Percentiles rank a stretch among this genome's conserved stretches.
phyloP scores from a whole-genome alignment of 2,888 invertebrate genomes.

The Lomographa bimaculata region DNA sequence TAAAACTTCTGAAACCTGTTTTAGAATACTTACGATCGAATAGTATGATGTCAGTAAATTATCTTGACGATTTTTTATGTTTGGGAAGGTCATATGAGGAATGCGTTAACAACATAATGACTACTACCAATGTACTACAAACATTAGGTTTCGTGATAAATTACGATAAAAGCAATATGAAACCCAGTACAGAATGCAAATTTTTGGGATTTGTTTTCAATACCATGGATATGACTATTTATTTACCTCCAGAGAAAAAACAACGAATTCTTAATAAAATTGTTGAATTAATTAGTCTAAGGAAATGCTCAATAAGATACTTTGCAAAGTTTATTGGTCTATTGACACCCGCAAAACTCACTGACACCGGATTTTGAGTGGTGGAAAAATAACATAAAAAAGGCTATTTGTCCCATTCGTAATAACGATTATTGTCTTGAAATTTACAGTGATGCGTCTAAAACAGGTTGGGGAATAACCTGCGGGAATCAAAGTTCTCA shows the following conservation, averaged over 20 bases:
- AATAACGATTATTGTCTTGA: conserved; percentile 3
- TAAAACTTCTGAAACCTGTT: no score
- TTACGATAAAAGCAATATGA: background rate
- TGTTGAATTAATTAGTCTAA: no score
- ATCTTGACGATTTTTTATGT: no score
- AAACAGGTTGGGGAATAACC: conserved; percentile 4
- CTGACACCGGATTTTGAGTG: conserved; percentile 10
- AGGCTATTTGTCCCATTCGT: conserved; percentile 3
- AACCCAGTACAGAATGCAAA: background rate
- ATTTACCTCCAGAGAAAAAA: background rate
- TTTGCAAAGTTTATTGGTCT: conserved; percentile 10
- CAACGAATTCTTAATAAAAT: no score
- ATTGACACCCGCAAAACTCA: conserved; percentile 1
- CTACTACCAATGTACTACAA: background rate
- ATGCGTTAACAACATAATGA: background rate
- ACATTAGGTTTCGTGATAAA: background rate
- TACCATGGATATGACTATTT: background rate
- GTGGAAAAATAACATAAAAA: conserved; percentile 11
- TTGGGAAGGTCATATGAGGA: no score
- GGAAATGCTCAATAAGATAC: background rate
- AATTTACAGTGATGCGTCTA: conserved; percentile 15
- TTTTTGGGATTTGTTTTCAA: conserved; percentile 13
- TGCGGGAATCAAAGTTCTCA: conserved; percentile 2
- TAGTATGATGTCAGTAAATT: no score
- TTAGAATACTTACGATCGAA: no score